Base-by-base conservation (phyloP, 2,888 invertebrate genomes). In the Parapristionchus giblindavisi region DNA sequence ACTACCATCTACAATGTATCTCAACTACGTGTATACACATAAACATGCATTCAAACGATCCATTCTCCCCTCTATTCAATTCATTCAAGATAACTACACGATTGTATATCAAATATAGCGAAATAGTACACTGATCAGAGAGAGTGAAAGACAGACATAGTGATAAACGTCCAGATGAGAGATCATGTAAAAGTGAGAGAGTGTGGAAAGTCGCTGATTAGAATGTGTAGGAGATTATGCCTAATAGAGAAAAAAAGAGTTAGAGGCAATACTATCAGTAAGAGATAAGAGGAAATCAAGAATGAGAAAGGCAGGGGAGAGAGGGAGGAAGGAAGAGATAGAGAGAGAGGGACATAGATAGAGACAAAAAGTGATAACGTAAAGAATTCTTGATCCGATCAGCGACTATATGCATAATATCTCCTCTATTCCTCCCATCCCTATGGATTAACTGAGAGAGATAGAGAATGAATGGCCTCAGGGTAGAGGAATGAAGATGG, bases 171-270 rank as follows among this genome's bases (percentile, higher is more conserved):
- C 11, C 43, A 63, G 63, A 63, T 61, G 63, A 38, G 43, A 38
- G 63, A 63, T 63, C 63, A 27, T 17, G 32, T 40, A 63, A 63
- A 24, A 27, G 24, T 63, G 63, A 63, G 43, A 63, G 63, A 56
- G 56, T 32, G n/a, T 34, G 34, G 34, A 58, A n/a, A 58, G n/a
- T 21, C 32, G 56, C 27, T n/a, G 24, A 32, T 11, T 32, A 29
- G 56, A 34, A 58, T 34, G 58, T 29, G 38, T 24, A 61, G 60
- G 24, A 58, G 60, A 38, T 38, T n/a, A 5, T 38, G 36, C 24
- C n/a, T 17, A 32, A 58, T 5, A 29, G 43, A 43, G 63, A 27
- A 63, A 24, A 63, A 63, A 27, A 61, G 38, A 32, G 60, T 40
- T 17, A 40, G 40, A 63, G 40, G 17, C 27, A 43, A 63, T 63